These are phyloP conservation scores for Lepidonotus clava DNA, from an alignment of 2,888 invertebrate genomes.

Conservation along the genomic window DNA sequence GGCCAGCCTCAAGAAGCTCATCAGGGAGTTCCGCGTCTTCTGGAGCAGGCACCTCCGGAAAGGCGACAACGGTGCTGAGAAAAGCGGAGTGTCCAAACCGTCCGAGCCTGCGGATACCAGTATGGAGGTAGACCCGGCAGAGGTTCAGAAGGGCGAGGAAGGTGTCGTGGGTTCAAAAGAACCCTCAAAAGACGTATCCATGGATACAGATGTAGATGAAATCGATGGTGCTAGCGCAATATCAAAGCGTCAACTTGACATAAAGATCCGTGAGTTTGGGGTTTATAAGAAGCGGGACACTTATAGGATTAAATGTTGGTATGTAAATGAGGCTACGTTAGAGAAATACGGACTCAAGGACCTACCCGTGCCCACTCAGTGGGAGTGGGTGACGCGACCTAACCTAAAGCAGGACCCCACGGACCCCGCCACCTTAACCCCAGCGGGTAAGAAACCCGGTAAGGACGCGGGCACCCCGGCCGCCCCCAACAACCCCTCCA, in stretches of 20 bases:
- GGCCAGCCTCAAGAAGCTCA: constrained; percentile 83
- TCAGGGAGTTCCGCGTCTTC: constrained; percentile 85
- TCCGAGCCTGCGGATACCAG: not conserved
- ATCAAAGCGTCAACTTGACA: constrained; percentile 76
- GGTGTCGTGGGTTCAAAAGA: constrained; percentile 20
- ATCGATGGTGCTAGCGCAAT: constrained; percentile 63
- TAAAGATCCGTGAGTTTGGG: constrained; percentile 84
- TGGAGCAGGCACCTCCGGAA: constrained; percentile 81
- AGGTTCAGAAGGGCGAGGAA: not conserved
- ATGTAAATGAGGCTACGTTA: constrained; percentile 83
- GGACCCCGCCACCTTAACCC: not conserved
- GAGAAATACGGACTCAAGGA: constrained; percentile 83
- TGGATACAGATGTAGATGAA: not conserved
- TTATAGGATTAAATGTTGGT: constrained; percentile 85
- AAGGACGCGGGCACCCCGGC: constrained; percentile 5
- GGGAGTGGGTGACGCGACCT: constrained; percentile 82
- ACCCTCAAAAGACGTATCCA: constrained; percentile 50
- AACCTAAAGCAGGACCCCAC: not conserved
- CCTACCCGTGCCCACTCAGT: constrained; percentile 83
- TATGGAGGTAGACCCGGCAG: not conserved
- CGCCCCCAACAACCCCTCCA: not conserved
- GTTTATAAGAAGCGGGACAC: constrained; percentile 83
- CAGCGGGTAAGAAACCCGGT: not conserved
- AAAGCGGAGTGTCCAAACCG: constrained; percentile 44
- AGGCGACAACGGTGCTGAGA: constrained; percentile 55